Base-by-base conservation (phyloP, 2,113 vertebrate species). In the Phycodurus eques region DNA sequence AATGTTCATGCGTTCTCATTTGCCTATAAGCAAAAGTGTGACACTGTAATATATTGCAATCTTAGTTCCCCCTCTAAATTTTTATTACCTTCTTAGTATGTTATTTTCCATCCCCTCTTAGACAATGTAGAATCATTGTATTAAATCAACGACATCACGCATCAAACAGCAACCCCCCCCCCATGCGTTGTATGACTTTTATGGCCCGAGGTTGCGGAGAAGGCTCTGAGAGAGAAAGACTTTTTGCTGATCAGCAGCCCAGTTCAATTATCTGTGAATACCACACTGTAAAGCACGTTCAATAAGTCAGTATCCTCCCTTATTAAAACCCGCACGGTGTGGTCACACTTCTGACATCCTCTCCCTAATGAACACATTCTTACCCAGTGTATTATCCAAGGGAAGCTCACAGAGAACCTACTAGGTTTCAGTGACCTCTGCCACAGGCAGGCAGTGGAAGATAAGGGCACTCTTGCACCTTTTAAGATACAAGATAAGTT, bases 221-320 rank as follows among this genome's bases (percentile, higher is more conserved):
- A 53, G 61, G 56, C 67, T 46, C 67, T 14, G 31, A 42, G 67
- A 72, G 15, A 76, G 63, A 72, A 70, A 61, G 53, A 76, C 53
- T 81, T 80, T 84, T 62, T 83, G 72, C 78, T 78, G 70, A 88
- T 84, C 75, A 83, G 78, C 81, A 83, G 72, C 69, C 67, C 57
- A 31, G 61, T 75, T 76, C 81, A 87, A 89, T 91, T 90, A 88
- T 74, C 78, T 80, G 63, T 56, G 68, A 85, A 80, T 76, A 78
- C 71, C 69, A 75, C 70, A 71, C 77, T 80, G 80, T 82, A 81
- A 82, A 77, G 80, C 79, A 71, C 79, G 89, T 85, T 85, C 78
- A 84, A 80, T 79, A 83, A 68, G 64, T 57, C 69, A 57, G 39
- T 17, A 43, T 33, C 1, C 61, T 67, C 51, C 73, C 68, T 68